Conservation (phyloP, 2,888 invertebrate species). For the Diaprepes abbreviatus region DNA sequence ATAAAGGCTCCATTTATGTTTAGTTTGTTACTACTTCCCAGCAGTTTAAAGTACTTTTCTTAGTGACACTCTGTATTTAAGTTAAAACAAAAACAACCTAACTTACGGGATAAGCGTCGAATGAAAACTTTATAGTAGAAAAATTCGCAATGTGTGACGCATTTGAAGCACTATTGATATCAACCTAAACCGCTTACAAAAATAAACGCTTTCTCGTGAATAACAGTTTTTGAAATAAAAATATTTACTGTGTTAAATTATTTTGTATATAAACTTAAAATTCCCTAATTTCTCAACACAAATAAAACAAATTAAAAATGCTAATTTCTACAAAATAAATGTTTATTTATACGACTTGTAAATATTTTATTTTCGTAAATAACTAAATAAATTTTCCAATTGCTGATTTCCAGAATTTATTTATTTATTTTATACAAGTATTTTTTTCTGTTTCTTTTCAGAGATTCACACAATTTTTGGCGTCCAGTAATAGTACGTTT, state of each 20-base stretch:
- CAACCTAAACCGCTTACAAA: background rate
- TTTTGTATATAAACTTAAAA: background rate
- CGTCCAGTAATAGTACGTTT: conserved; percentile 99
- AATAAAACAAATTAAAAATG: background rate
- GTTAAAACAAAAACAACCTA: too few relatives aligned
- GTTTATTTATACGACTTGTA: background rate
- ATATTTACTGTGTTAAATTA: conserved; percentile 14
- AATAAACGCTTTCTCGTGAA: background rate
- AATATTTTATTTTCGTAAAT: too few relatives aligned
- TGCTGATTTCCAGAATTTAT: too few relatives aligned
- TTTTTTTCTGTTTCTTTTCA: conserved; percentile 70
- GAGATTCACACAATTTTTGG: conserved; percentile 99
- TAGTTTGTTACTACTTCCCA: too few relatives aligned
- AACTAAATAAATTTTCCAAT: too few relatives aligned
- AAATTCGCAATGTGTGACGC: too few relatives aligned
- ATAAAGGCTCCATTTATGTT: too few relatives aligned
- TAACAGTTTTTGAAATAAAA: conserved; percentile 3
- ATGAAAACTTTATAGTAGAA: too few relatives aligned
- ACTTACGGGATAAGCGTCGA: too few relatives aligned
- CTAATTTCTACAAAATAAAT: background rate
- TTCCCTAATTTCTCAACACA: background rate
- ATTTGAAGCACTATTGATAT: background rate
- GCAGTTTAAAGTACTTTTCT: too few relatives aligned
- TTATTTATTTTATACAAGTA: too few relatives aligned
- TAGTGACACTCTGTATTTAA: too few relatives aligned